phyloP scores from a whole-genome alignment of 2,113 vertebrate genomes.

The Suncus etruscus region DNA sequence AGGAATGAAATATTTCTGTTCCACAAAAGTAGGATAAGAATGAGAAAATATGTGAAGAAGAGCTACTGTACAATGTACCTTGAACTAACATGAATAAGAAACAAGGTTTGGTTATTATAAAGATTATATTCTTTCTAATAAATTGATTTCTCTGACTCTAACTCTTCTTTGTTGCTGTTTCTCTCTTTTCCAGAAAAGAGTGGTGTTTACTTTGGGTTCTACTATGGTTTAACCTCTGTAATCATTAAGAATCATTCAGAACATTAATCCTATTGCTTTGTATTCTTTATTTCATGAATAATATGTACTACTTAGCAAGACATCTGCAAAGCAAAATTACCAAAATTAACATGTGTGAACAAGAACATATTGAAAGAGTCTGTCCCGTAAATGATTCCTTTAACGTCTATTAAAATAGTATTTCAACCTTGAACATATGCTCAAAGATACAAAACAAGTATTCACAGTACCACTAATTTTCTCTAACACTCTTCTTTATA shows the following conservation, averaged over 20 bases:
- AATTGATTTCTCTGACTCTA: not conserved
- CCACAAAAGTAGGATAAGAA: not conserved
- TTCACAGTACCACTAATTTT: conserved; percentile 21
- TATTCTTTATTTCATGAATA: conserved; percentile 48
- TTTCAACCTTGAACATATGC: conserved; percentile 41
- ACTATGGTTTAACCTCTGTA: not conserved
- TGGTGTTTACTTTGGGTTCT: too few species aligned
- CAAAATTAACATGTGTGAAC: conserved; percentile 39
- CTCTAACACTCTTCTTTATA: conserved; percentile 29
- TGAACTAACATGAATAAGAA: not conserved
- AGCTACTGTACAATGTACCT: not conserved
- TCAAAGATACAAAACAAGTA: conserved; percentile 37
- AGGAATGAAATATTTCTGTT: not conserved
- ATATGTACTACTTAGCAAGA: conserved; percentile 8
- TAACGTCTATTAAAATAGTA: conserved; percentile 57
- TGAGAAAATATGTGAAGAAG: not conserved
- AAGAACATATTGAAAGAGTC: conserved; percentile 13
- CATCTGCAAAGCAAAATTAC: conserved; percentile 52
- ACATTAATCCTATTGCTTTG: conserved; percentile 8
- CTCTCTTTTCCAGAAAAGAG: not conserved
- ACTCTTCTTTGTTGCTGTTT: not conserved
- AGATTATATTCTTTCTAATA: not conserved
- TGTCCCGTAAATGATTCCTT: conserved; percentile 40
- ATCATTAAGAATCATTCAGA: not conserved
- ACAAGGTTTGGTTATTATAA: not conserved